These are phyloP conservation scores for Prunella himalayana DNA, from an alignment of 2,113 vertebrate genomes.

Conservation along the genomic window DNA sequence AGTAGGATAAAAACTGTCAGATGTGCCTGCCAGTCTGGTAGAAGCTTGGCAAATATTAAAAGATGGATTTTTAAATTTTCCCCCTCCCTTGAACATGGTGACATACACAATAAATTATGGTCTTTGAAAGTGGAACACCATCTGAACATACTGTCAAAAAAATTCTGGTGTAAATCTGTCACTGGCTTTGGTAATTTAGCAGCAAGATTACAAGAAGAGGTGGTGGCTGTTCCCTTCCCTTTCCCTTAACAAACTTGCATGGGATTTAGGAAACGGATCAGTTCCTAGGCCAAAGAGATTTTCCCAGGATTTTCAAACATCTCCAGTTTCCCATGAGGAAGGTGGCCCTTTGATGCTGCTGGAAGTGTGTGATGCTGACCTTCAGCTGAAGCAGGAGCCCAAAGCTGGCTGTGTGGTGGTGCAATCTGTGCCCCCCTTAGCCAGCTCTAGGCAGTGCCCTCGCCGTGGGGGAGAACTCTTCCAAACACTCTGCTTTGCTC, in stretches of 20 bases:
- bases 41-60: neutral
- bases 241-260: neutral
- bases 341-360: neutral
- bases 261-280: neutral
- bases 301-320: neutral
- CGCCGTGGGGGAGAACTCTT: accelerated
- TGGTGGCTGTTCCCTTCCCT: neutral
- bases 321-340: neutral
- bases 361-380: neutral
- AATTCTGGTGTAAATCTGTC: neutral
- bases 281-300: neutral
- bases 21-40: neutral
- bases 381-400: neutral
- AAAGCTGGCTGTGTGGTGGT: neutral
- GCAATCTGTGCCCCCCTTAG: accelerated
- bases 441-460: neutral
- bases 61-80: neutral
- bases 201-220: neutral
- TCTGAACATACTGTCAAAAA: neutral
- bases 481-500: neutral
- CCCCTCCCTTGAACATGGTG: neutral
- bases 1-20: neutral
- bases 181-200: neutral
- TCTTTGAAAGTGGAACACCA: neutral
- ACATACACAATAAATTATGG: neutral